Evolutionary conservation across 2,113 vertebrate genomes (phyloP).

Genomic region (Saimiri boliviensis): DNA sequence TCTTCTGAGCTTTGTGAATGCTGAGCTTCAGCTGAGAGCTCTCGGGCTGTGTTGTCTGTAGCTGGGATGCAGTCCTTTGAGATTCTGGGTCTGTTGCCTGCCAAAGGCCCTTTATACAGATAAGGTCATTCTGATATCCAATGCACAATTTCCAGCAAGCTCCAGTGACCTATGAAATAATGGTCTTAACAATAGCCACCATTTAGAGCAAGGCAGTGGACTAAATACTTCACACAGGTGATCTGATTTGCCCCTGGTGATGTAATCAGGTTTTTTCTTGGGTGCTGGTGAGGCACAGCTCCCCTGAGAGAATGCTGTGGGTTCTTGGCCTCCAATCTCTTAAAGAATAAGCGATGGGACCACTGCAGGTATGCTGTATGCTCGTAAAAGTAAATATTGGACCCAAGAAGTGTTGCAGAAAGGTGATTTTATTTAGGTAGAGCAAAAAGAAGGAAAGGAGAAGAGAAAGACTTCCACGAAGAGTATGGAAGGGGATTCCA

Average conservation of each 20-base stretch:
- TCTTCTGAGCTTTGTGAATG: background rate
- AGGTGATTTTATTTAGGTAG: no score
- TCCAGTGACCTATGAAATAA: background rate
- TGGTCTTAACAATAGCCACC: background rate
- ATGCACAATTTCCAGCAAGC: background rate
- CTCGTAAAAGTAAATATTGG: no score
- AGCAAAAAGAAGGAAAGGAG: no score
- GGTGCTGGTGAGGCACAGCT: no score
- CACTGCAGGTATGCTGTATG: no score
- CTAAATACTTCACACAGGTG: background rate
- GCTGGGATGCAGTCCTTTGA: background rate
- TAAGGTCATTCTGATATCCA: background rate
- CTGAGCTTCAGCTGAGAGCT: background rate
- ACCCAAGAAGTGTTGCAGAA: no score
- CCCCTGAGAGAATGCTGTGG: no score
- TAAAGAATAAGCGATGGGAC: no score
- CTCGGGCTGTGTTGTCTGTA: background rate
- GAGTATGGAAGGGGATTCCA: no score
- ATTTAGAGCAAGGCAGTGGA: background rate
- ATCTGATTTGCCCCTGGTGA: background rate
- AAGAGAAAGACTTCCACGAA: no score
- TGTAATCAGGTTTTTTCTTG: no score
- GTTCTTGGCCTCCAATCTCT: no score
- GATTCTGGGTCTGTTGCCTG: background rate
- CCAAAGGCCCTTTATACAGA: background rate